These are phyloP conservation scores for Erpornis zantholeuca DNA, from an alignment of 2,113 vertebrate genomes.

Conservation along the genomic window DNA sequence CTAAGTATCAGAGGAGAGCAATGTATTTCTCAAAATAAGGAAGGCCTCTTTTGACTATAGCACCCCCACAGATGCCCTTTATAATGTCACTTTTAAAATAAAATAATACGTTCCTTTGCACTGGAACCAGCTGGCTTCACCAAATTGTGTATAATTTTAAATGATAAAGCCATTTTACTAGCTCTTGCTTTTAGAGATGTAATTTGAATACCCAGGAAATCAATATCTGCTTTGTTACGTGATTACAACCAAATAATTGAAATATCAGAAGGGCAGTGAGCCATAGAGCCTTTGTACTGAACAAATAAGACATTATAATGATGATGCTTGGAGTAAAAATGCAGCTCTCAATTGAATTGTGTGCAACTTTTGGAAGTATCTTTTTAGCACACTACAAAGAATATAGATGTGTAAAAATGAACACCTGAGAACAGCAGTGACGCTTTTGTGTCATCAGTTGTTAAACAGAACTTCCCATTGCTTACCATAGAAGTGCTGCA, in stretches of 20 bases:
- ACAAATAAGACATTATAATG: slow-evolving; percentile 54
- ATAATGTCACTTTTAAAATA: slow-evolving; percentile 41
- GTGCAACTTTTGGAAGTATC: slow-evolving; percentile 44
- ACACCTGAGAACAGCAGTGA: slow-evolving; percentile 6
- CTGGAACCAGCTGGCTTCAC: slow-evolving; percentile 31
- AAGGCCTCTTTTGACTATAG: not conserved
- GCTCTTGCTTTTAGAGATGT: slow-evolving; percentile 44
- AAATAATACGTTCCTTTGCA: slow-evolving; percentile 16
- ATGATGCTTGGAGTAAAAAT: slow-evolving; percentile 11
- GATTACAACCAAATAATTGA: slow-evolving; percentile 75
- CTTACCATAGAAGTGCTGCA: not conserved
- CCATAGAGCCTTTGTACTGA: slow-evolving; percentile 55
- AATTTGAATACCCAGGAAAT: slow-evolving; percentile 75
- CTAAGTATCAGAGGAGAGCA: not conserved
- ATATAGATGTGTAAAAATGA: not conserved
- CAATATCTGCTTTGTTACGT: slow-evolving; percentile 72
- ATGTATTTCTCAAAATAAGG: not conserved
- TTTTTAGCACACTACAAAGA: not conserved
- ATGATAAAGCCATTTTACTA: slow-evolving; percentile 61
- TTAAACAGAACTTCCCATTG: not conserved
- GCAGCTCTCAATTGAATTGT: slow-evolving; percentile 41
- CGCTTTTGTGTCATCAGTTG: not conserved
- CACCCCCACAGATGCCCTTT: not conserved
- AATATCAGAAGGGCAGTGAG: slow-evolving; percentile 72
- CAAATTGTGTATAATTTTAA: slow-evolving; percentile 69